Evolutionary conservation across 2,113 vertebrate species (phyloP).

Genomic region (Muntiacus reevesi): DNA sequence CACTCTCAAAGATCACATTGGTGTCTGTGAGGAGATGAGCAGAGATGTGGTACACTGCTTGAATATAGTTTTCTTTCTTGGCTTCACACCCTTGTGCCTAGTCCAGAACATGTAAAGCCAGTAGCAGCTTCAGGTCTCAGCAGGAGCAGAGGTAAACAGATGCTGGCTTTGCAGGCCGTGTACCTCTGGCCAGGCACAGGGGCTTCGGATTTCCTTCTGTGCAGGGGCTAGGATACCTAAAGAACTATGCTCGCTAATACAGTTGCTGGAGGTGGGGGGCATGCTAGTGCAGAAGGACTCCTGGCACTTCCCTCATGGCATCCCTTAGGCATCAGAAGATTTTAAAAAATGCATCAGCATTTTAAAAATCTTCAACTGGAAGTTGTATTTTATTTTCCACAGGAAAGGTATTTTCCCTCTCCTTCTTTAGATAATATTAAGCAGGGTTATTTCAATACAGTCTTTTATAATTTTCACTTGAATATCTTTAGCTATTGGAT

Average conservation of each 20-base stretch:
- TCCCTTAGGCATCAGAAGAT: background rate
- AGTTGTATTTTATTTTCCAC: conserved; percentile 11
- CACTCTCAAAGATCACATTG: background rate
- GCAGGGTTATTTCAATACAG: background rate
- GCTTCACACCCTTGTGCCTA: background rate
- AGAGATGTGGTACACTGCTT: background rate
- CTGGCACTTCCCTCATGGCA: background rate
- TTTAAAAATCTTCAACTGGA: background rate
- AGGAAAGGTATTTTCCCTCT: background rate
- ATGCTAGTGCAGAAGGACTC: background rate
- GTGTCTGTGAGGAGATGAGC: background rate
- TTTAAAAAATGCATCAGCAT: background rate
- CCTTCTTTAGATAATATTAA: background rate
- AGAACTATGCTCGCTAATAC: rapidly evolving
- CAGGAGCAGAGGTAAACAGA: background rate
- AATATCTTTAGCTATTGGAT: background rate
- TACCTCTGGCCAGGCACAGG: background rate
- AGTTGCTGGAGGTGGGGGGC: background rate
- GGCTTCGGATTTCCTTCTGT: background rate
- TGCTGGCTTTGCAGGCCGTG: too few relatives aligned
- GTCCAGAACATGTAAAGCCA: background rate
- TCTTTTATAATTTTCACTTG: background rate
- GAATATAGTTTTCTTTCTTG: background rate
- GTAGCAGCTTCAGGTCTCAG: background rate
- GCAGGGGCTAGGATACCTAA: too few relatives aligned